Percentiles rank a stretch among this genome's conserved stretches.
These are phyloP conservation scores for Aldabrachelys gigantea DNA, from an alignment of 2,113 vertebrate species.

Conservation along the genomic window DNA sequence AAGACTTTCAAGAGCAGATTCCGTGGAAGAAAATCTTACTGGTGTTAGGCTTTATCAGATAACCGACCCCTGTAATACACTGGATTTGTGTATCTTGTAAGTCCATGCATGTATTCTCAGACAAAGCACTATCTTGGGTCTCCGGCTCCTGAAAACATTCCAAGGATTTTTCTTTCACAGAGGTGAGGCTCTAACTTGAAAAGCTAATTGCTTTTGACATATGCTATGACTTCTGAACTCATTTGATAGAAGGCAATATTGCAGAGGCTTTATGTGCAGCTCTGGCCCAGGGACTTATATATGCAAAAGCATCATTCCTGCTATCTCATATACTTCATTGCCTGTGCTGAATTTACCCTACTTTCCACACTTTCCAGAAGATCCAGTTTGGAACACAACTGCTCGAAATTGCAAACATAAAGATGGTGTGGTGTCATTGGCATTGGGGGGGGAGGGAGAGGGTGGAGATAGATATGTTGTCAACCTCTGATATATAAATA, in stretches of 20 bases:
- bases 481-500: neutral
- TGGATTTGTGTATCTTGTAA: neutral
- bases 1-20: neutral
- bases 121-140: neutral
- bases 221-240: neutral
- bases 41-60: neutral
- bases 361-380: neutral
- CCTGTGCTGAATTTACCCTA: neutral
- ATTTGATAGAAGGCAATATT: neutral
- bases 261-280: neutral
- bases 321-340: neutral
- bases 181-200: rapidly evolving
- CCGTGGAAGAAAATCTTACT: neutral
- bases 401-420: neutral
- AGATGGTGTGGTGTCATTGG: neutral
- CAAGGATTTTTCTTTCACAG: neutral
- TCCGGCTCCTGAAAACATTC: neutral
- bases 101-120: neutral
- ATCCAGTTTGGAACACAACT: neutral
- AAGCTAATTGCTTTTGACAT: neutral
- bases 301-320: neutral
- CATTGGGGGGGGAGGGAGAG: too few species aligned
- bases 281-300: neutral
- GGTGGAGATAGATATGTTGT: neutral
- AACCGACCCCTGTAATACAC: neutral